phyloP scores from a whole-genome alignment of 2,113 vertebrate species.

The Sinocyclocheilus grahami region DNA sequence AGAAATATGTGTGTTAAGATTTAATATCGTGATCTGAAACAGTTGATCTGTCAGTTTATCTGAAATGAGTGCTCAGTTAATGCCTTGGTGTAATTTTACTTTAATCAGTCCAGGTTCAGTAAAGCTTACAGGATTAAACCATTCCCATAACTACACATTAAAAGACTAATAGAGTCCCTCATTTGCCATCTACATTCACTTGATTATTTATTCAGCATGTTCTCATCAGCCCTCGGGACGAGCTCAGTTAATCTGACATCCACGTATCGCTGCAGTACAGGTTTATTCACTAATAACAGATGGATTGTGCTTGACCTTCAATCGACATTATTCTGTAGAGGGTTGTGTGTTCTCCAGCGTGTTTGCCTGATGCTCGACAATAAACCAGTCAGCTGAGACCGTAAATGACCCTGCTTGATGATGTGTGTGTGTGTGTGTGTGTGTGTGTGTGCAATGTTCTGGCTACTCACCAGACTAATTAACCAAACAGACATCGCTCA shows the following conservation, averaged over 20 bases:
- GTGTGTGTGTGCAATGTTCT: too few relatives aligned
- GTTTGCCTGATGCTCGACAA: constrained; percentile 27
- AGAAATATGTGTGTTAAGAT: not conserved
- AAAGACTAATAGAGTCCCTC: constrained; percentile 21
- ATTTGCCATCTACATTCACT: constrained; percentile 1
- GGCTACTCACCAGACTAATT: too few relatives aligned
- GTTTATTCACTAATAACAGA: constrained; percentile 49
- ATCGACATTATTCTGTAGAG: constrained; percentile 47
- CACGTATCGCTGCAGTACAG: constrained; percentile 56
- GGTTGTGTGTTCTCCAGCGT: constrained; percentile 17
- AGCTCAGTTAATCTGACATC: constrained; percentile 40
- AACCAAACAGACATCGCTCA: constrained; percentile 77
- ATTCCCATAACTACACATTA: constrained; percentile 21
- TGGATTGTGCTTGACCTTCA: constrained; percentile 47
- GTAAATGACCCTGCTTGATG: constrained; percentile 7
- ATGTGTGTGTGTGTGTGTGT: constrained; percentile 31
- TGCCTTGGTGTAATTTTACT: not conserved
- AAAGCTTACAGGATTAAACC: constrained; percentile 24
- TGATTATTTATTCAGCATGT: not conserved
- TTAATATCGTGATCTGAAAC: constrained; percentile 2
- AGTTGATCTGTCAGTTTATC: constrained; percentile 6
- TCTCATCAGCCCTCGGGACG: constrained; percentile 1
- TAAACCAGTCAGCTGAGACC: constrained; percentile 28
- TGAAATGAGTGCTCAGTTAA: not conserved
- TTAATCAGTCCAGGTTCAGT: not conserved